Conservation (phyloP, 2,113 vertebrate species). For the Odontesthes bonariensis region DNA sequence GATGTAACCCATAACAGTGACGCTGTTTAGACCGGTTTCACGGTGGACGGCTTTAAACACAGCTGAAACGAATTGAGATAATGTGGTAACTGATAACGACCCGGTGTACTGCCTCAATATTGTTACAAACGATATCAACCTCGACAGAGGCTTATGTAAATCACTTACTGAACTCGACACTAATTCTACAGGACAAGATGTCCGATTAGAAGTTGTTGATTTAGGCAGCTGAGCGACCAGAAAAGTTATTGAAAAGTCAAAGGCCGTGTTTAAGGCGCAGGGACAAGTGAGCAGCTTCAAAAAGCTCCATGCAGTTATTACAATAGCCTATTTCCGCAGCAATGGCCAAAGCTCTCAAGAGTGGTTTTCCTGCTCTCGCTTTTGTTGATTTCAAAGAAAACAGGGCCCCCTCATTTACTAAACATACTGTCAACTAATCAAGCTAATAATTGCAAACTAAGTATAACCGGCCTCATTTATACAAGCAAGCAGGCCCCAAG, state of each 20-base stretch:
- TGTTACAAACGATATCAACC: neutral
- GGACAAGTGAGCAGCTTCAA: neutral
- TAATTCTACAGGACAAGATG: neutral
- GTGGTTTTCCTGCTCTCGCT: slow-evolving; percentile 18
- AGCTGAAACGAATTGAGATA: neutral
- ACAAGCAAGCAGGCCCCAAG: slow-evolving; percentile 5
- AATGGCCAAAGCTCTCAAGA: neutral
- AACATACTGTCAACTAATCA: slow-evolving; percentile 10
- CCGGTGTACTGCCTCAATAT: neutral
- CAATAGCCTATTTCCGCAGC: neutral
- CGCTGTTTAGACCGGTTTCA: too few relatives aligned
- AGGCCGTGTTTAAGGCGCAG: neutral
- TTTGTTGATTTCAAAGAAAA: slow-evolving; percentile 28
- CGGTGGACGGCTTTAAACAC: neutral
- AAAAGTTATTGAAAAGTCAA: neutral
- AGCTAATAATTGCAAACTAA: slow-evolving; percentile 25
- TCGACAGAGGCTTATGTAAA: neutral
- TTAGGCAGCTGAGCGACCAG: neutral
- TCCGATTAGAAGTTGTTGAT: slow-evolving; percentile 1
- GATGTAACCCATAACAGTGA: too few relatives aligned
- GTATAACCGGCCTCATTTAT: neutral
- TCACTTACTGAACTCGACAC: neutral
- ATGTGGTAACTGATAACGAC: neutral
- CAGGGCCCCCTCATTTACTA: slow-evolving; percentile 44
- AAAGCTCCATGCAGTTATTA: slow-evolving; percentile 19